A percentile compares a stretch with the other conserved stretches of the same genome.
These are phyloP conservation scores for Chloropsis hardwickii DNA, from an alignment of 2,113 vertebrate species.

Conservation along the genomic window DNA sequence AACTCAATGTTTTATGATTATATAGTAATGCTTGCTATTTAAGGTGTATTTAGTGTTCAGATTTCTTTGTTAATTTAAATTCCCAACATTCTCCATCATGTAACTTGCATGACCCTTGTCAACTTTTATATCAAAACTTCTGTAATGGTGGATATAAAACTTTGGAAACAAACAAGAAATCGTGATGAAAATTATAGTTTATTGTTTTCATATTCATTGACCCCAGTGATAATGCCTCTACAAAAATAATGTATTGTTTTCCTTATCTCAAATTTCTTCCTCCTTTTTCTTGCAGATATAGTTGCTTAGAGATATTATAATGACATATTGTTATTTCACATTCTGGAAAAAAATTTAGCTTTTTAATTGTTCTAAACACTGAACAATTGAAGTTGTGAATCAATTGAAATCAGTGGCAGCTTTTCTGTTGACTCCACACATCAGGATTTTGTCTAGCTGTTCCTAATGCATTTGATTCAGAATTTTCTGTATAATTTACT, in stretches of 20 bases:
- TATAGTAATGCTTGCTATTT: background rate
- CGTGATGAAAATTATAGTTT: background rate
- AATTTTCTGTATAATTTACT: background rate
- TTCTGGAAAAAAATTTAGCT: background rate
- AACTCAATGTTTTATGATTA: background rate
- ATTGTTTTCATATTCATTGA: background rate
- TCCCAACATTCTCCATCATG: background rate
- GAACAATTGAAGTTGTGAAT: background rate
- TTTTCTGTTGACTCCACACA: background rate
- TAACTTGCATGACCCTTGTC: background rate
- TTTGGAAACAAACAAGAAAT: background rate
- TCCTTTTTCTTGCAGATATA: background rate
- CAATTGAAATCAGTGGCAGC: background rate
- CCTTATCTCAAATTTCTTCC: background rate
- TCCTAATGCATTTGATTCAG: background rate
- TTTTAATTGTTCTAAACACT: background rate
- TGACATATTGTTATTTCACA: background rate
- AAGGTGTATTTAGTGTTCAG: background rate
- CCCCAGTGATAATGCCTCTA: background rate
- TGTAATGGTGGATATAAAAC: background rate
- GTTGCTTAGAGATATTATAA: background rate
- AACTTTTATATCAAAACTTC: background rate
- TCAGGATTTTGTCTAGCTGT: background rate
- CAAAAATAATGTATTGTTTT: background rate
- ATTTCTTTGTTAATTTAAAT: background rate